Percentiles rank a stretch among this genome's conserved stretches.
Evolutionary conservation across 2,113 vertebrate species (phyloP).

Genomic region (Siniperca chuatsi): DNA sequence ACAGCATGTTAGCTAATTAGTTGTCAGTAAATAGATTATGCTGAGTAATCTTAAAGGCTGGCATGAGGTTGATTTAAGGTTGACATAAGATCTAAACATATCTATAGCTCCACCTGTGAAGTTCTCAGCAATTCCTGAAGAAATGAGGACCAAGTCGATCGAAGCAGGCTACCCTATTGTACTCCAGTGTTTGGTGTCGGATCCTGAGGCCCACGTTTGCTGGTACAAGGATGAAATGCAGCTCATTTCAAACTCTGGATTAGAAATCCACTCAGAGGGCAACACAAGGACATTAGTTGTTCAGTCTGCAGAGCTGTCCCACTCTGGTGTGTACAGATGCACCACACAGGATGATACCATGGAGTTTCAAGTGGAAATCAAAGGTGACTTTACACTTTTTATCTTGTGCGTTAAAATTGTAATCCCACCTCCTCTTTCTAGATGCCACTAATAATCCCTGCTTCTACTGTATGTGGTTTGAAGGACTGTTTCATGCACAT

Average conservation of each 20-base stretch:
- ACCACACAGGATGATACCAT: conserved; percentile 82
- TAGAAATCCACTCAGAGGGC: conserved; percentile 81
- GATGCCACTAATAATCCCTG: conserved; percentile 76
- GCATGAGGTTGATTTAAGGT: conserved; percentile 51
- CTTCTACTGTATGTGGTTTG: conserved; percentile 70
- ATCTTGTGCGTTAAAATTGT: conserved; percentile 66
- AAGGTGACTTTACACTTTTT: conserved; percentile 83
- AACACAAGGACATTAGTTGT: conserved; percentile 80
- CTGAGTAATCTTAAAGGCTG: conserved; percentile 46
- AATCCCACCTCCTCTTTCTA: conserved; percentile 70
- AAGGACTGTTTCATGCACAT: conserved; percentile 55
- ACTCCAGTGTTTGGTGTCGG: conserved; percentile 83
- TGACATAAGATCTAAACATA: conserved; percentile 79
- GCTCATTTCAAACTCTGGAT: conserved; percentile 74
- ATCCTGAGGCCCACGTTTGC: conserved; percentile 78
- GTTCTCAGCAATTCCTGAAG: conserved; percentile 83
- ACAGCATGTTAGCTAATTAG: conserved; percentile 55
- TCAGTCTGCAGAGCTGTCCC: conserved; percentile 77
- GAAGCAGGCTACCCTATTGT: conserved; percentile 79
- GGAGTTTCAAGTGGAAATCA: conserved; percentile 86
- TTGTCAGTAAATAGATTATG: conserved; percentile 29
- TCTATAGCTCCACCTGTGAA: conserved; percentile 86
- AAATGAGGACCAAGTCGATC: conserved; percentile 76
- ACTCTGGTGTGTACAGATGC: conserved; percentile 86
- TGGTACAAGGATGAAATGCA: conserved; percentile 83